A percentile compares a stretch with the other conserved stretches of the same genome.
These are phyloP conservation scores for Cacoxenus indagator DNA, from an alignment of 2,888 invertebrate genomes.

Conservation along the genomic window DNA sequence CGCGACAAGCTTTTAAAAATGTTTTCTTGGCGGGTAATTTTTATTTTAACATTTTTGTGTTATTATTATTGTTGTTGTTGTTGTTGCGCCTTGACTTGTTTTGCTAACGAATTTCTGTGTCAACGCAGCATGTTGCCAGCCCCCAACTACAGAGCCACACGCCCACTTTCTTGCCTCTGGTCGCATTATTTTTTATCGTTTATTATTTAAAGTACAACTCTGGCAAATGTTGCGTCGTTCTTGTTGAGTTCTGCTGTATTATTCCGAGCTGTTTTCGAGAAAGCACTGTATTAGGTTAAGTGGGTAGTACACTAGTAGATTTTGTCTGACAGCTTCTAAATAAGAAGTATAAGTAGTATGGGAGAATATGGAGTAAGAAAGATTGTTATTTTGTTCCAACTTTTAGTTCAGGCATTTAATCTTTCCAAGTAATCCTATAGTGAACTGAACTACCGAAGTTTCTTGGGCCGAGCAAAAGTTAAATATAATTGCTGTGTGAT, in stretches of 20 bases:
- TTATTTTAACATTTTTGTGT: background rate
- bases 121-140: slow-evolving; percentile 45
- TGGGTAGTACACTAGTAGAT: too few species aligned
- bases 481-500: too few species aligned
- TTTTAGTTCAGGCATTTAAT: too few species aligned
- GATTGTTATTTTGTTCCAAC: background rate
- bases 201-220: slow-evolving; percentile 33
- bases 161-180: background rate
- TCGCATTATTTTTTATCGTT: slow-evolving; percentile 46
- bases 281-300: too few species aligned
- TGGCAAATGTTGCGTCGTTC: too few species aligned
- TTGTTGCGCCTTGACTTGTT: slow-evolving; percentile 30
- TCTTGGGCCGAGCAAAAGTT: too few species aligned
- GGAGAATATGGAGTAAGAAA: too few species aligned
- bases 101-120: slow-evolving; percentile 49
- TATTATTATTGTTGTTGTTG: slow-evolving; percentile 7
- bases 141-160: background rate
- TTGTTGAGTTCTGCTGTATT: slow-evolving; percentile 25
- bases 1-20: slow-evolving; percentile 35
- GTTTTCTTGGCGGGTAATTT: slow-evolving; percentile 37
- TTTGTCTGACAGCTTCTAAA: too few species aligned
- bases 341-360: too few species aligned
- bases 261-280: too few species aligned
- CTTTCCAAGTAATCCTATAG: too few species aligned
- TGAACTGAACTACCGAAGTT: too few species aligned